Percentiles rank a stretch among this genome's conserved stretches.
phyloP scores from a whole-genome alignment of 2,888 invertebrate genomes.

The Nemurella pictetii region DNA sequence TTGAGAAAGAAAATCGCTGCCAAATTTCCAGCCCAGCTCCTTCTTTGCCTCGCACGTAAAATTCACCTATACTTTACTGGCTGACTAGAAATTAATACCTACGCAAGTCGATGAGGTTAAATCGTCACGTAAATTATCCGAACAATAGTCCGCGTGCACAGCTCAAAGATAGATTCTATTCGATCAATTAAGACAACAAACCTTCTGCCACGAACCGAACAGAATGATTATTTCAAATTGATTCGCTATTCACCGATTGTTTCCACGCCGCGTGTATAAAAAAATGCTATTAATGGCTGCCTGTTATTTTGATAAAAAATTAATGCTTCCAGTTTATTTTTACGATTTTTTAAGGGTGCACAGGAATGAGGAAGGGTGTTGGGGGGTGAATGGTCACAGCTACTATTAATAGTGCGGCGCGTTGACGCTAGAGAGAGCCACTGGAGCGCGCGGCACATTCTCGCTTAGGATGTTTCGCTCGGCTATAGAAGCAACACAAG shows the following conservation, averaged over 20 bases:
- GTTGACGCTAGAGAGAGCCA: neutral
- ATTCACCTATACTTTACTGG: too few relatives aligned
- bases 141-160: neutral
- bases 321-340: neutral
- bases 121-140: neutral
- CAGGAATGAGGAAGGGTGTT: neutral
- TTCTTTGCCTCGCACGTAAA: too few relatives aligned
- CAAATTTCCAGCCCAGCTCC: too few relatives aligned
- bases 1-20: too few relatives aligned
- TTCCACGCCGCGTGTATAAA: neutral
- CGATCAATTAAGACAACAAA: neutral
- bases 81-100: neutral
- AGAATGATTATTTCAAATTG: neutral
- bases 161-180: neutral
- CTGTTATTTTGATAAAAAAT: neutral
- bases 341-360: neutral
- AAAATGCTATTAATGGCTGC: neutral
- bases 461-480: neutral
- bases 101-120: neutral
- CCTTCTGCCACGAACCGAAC: neutral
- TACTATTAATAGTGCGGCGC: neutral
- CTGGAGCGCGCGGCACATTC: neutral
- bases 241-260: neutral
- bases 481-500: too few relatives aligned
- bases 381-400: neutral